Base-by-base conservation (phyloP, 2,797 vertebrate genomes). In the Denticeps clupeoides region DNA sequence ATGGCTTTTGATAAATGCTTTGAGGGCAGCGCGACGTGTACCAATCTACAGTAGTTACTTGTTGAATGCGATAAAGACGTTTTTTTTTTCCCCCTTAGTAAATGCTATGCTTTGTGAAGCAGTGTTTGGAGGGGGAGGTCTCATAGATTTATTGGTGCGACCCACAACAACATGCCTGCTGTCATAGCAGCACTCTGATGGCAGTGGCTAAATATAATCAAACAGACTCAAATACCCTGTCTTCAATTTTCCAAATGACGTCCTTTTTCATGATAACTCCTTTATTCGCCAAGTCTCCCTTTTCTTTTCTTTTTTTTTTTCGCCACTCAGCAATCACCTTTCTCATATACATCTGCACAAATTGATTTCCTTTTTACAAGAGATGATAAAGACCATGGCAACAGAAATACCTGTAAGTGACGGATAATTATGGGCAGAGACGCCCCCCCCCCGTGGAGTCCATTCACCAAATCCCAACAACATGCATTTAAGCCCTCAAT, bases 391-490 rank as follows among this genome's bases (percentile, higher is more conserved):
- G 80, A 79, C 73, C 79, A 78, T 84, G 84, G 87, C 84, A 86
- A 86, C 79, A 79, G 73, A 87, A 88, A 87, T 89, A 89, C 87
- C 86, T 91, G 85, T 91, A 89, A 92, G 89, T 87, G 87, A 81
- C 79, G 77, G 73, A 85, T 90, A 93, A 94, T 94, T 90, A 87
- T 86, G 77, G 56, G 70, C 63, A 63, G 64, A 83, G 77, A 81
- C 81, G 68, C 86, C 88, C 76, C 89, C 86, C 88, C 76, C 89
- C 87, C 53, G 80, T 83, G 70, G 88, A 64, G 86, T 74, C 79
- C 78, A 83, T 88, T 87, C 83, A 85, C 65, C 69, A 62, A 78
- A 50, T 67, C 79, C 80, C 82, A 87, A 83, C 85, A 91, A 88
- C 86, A 81, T 82, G 81, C 87, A 89, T 89, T 91, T 89, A 86